Evolutionary conservation across 2,113 vertebrate species (phyloP).

Genomic region (Corythornis madagascariensis): DNA sequence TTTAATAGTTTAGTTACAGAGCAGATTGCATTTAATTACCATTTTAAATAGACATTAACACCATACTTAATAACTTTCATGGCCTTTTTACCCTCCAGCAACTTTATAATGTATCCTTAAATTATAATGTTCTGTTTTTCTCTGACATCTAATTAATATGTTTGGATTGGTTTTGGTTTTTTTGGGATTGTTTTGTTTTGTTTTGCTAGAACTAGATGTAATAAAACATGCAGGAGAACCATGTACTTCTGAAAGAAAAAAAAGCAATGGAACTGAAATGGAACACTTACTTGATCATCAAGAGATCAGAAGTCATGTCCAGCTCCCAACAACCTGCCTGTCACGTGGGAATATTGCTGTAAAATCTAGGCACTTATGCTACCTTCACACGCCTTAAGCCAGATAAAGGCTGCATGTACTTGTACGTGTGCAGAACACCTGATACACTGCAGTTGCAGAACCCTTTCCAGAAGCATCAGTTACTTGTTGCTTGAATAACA

Average conservation of each 20-base stretch:
- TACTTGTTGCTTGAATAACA: neutral
- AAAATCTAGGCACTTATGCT: neutral
- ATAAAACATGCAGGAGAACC: neutral
- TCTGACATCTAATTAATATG: neutral
- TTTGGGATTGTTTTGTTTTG: neutral
- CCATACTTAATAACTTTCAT: neutral
- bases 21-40: constrained; percentile 27
- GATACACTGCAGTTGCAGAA: neutral
- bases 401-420: neutral
- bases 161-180: neutral
- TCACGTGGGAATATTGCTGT: neutral
- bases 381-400: neutral
- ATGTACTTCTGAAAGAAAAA: neutral
- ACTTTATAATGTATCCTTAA: constrained; percentile 28
- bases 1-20: neutral
- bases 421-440: neutral
- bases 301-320: neutral
- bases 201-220: accelerated
- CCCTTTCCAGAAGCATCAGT: neutral
- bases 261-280: neutral
- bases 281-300: neutral
- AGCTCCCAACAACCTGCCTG: neutral
- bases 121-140: constrained; percentile 8
- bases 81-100: constrained; percentile 2
- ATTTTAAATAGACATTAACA: constrained; percentile 36